Evolutionary conservation across 1,140 invertebrate species (phyloP), one percentile per base, ranked within the genome.

Genomic region (Homarus americanus): DNA sequence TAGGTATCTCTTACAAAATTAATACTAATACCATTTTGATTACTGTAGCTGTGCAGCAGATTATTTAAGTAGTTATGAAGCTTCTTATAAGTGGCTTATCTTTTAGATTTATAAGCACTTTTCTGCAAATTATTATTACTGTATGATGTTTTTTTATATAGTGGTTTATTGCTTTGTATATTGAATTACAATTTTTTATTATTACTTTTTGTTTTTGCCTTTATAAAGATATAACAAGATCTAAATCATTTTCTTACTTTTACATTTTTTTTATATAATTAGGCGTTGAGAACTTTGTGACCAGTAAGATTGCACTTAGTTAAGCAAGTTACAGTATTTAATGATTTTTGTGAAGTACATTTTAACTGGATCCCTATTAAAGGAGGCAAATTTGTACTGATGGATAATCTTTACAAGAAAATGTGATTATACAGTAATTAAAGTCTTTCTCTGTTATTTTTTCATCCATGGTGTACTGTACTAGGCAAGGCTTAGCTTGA

Each of bases 1-100:
- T 86, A 86, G 83, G 83, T 86, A 86, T 86, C 36, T 76, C 20
- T 86, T 72, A 41, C 38, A 53, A 86, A 86, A 44, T 75, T 86
- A 28, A 80, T 73, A 36, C 32, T 86, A 76, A n/a, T 36, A 86
- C 69, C 40, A 49, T 36, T 49, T 86, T 44, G 24, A 84, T 72
- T 36, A 36, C 34, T 84, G 82, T 84, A 76, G 83, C 41, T 85
- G 38, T 86, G 69, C 28, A 49, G 34, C 72, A 36, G 32, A 72
- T 83, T 32, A 34, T 85, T 78, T 78, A 41, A 78, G 40, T 80
- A 41, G 28, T 41, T 80, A 53, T 49, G 28, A 36, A 76, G 36
- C 36, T 76, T 69, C 20, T 86, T 72, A 34, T 44, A 28, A 83
- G 5, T 86, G 66, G 41, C 41, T 76, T 73, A 15, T 41, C 63